Percentiles rank a stretch among this genome's conserved stretches.
These are phyloP conservation scores for Eptatretus atami DNA, from an alignment of 2,797 vertebrate species.

Conservation along the genomic window DNA sequence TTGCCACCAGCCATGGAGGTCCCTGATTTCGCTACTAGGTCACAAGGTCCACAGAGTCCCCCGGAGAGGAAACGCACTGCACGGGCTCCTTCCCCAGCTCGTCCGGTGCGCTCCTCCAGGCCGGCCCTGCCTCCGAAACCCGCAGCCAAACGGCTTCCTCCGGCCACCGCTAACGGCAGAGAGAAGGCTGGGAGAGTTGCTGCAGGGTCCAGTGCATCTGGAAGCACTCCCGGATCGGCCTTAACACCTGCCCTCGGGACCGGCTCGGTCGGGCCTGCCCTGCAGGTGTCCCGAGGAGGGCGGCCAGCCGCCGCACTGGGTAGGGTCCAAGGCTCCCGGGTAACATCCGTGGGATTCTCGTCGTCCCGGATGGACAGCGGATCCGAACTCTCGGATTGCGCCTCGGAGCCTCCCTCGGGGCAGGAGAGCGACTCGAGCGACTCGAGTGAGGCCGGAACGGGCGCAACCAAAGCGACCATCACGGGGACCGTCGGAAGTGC, in stretches of 20 bases:
- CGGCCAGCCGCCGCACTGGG: slow-evolving; percentile 22
- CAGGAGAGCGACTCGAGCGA: slow-evolving; percentile 16
- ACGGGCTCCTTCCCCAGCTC: too few species aligned
- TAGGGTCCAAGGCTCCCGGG: slow-evolving; percentile 15
- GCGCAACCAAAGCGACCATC: slow-evolving; percentile 14
- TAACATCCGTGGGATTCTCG: slow-evolving; percentile 8
- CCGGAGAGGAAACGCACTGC: too few species aligned
- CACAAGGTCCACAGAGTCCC: too few species aligned
- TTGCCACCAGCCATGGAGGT: too few species aligned
- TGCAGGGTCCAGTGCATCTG: too few species aligned
- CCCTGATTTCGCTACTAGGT: too few species aligned
- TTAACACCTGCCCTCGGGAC: neutral
- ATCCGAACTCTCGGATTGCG: slow-evolving; percentile 74
- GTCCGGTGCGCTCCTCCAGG: too few species aligned
- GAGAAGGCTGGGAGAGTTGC: too few species aligned
- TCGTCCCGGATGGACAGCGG: slow-evolving; percentile 48
- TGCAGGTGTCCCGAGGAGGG: slow-evolving; percentile 9
- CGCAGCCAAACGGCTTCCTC: too few species aligned
- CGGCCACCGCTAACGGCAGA: too few species aligned
- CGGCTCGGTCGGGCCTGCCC: neutral
- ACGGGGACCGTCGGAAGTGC: neutral
- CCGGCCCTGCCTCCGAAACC: too few species aligned
- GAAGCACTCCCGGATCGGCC: too few species aligned
- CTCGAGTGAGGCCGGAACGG: slow-evolving; percentile 13
- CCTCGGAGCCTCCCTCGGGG: slow-evolving; percentile 38